Percentiles rank a stretch among this genome's conserved stretches.
Evolutionary conservation across 2,113 vertebrate genomes (phyloP).

Genomic region (Porphyrio hochstetteri): DNA sequence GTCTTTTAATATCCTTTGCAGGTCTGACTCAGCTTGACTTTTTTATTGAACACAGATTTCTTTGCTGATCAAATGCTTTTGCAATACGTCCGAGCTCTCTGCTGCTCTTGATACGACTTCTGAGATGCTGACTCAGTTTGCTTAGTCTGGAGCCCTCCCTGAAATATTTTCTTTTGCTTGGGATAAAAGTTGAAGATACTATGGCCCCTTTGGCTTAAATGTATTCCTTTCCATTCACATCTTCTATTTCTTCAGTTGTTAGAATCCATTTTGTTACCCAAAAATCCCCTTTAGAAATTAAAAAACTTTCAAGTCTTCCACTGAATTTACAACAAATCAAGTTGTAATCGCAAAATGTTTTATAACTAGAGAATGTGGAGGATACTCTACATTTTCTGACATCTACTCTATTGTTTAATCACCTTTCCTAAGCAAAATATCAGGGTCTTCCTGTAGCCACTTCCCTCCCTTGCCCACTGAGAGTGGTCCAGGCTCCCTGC

Average conservation of each 20-base stretch:
- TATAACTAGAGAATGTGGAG: neutral
- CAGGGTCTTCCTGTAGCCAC: neutral
- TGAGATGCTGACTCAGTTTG: slow-evolving; percentile 45
- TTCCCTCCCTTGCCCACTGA: neutral
- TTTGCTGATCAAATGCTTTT: slow-evolving; percentile 35
- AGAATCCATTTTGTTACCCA: neutral
- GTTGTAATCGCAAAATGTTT: neutral
- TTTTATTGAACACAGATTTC: slow-evolving; percentile 27
- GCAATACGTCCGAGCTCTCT: slow-evolving; percentile 7
- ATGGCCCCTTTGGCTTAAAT: neutral
- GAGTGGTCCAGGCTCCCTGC: neutral
- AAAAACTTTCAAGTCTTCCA: neutral
- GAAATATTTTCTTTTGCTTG: neutral
- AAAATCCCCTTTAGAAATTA: neutral
- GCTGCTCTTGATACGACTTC: neutral
- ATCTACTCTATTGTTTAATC: neutral
- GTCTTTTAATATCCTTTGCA: neutral
- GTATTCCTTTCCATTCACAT: neutral
- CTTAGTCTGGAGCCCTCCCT: slow-evolving; percentile 3
- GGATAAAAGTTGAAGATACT: neutral
- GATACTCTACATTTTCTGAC: neutral
- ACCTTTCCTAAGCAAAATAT: neutral
- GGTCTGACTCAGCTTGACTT: slow-evolving; percentile 38
- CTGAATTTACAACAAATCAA: neutral
- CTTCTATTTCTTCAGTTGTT: neutral